Percentiles rank a stretch among this genome's conserved stretches.
These are phyloP conservation scores for Characodon lateralis DNA, from an alignment of 2,797 vertebrate species.

Conservation along the genomic window DNA sequence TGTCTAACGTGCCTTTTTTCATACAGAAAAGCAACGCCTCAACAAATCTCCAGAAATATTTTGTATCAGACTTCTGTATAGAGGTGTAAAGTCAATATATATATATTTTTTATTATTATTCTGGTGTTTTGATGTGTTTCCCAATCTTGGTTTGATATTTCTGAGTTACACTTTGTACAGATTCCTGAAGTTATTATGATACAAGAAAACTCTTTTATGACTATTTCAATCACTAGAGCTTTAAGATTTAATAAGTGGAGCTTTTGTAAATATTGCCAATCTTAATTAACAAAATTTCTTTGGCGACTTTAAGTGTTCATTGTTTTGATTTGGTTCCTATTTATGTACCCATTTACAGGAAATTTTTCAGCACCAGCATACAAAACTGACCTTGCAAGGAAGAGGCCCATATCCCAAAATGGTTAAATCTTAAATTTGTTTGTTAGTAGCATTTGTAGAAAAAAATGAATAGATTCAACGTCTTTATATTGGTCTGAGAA, in stretches of 20 bases:
- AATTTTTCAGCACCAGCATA: not conserved
- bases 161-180: not conserved
- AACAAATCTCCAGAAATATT: slow-evolving; percentile 29
- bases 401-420: not conserved
- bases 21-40: slow-evolving; percentile 29
- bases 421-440: not conserved
- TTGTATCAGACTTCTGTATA: slow-evolving; percentile 48
- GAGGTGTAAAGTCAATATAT: slow-evolving; percentile 64
- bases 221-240: not conserved
- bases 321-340: not conserved
- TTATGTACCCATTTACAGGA: not conserved
- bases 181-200: not conserved
- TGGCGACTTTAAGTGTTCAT: not conserved
- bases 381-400: not conserved
- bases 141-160: not conserved
- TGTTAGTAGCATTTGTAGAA: not conserved
- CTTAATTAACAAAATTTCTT: too few relatives aligned
- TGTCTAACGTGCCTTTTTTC: not conserved
- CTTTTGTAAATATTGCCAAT: too few relatives aligned
- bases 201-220: not conserved
- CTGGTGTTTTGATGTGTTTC: slow-evolving; percentile 17
- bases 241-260: too few relatives aligned
- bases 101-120: slow-evolving; percentile 46
- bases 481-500: not conserved
- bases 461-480: not conserved